Base-by-base conservation (phyloP, 1,140 invertebrate genomes). In the Zaprionus davidi region DNA sequence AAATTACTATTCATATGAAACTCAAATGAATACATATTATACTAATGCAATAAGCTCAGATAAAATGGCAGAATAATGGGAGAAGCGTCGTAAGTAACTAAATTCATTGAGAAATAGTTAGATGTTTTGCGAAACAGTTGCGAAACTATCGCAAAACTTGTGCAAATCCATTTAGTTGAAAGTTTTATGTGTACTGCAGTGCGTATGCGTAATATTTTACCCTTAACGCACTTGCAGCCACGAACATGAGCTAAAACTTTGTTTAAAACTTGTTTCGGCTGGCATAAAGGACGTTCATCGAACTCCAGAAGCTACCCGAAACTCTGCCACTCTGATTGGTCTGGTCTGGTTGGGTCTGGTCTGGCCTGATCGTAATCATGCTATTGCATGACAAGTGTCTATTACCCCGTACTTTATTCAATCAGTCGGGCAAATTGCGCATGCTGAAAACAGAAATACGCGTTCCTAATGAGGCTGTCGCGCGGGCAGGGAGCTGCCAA, bases 341-440 rank as follows among this genome's bases (percentile, higher is more conserved):
- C 44, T 49, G 44, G n/a, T 44, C 11, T 49, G 44, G n/a, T 44
- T 9, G 20, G 44, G 38, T n/a, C 38, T 44, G 41, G n/a, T 17
- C n/a, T 17, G 41, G 57, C 64, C 12, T 38, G 41, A 64, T 26
- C 69, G 69, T 88, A 88, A 88, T 88, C 85, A 72, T 74, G 76
- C 59, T 55, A 88, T 88, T 85, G 85, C 85, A 88, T 88, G 85
- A 74, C 85, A 82, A 90, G 58, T 79, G 76, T 70, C 74, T 79
- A 90, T 85, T 79, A 90, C 46, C 46, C 20, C 46, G 46, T 51
- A 51, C 49, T 72, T 72, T 70, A 79, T 81, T 85, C 71, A 85
- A 79, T 88, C 75, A 79, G 81, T 74, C 73, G 78, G 64, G 70
- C 64, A 83, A 80, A 78, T 80, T 69, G 64, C 67, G 64, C 71